phyloP scores from a whole-genome alignment of 2,888 invertebrate species.

The Troglohyphantes excavatus region DNA sequence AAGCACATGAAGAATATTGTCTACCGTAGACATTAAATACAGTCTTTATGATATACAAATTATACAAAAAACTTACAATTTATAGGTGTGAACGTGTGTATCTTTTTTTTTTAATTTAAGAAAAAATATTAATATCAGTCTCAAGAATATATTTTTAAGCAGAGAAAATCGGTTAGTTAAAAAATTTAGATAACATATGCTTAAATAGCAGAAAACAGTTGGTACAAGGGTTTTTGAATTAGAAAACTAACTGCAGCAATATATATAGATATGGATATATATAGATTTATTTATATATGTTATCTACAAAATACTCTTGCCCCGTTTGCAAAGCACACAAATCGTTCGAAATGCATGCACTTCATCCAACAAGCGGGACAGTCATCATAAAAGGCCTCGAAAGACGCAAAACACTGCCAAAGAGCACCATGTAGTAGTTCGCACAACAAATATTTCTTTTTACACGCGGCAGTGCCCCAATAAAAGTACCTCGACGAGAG shows the following conservation, averaged over 20 bases:
- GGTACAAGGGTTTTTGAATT: constrained; percentile 57
- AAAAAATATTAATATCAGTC: constrained; percentile 13
- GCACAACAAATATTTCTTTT: neutral
- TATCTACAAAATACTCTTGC: constrained; percentile 76
- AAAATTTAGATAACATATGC: constrained; percentile 38
- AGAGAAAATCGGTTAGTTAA: constrained; percentile 29
- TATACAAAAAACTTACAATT: neutral
- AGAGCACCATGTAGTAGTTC: constrained; percentile 71
- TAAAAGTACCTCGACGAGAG: too few species aligned
- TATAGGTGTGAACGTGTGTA: neutral
- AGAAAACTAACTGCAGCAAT: constrained; percentile 77
- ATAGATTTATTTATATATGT: constrained; percentile 66
- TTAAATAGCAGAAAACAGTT: constrained; percentile 40
- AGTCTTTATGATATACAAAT: neutral
- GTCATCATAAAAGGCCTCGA: constrained; percentile 70
- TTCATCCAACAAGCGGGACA: constrained; percentile 56
- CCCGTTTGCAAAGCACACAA: constrained; percentile 61
- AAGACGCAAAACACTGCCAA: constrained; percentile 65
- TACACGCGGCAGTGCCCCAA: too few species aligned
- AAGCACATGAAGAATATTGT: neutral
- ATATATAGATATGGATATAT: constrained; percentile 74
- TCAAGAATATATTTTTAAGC: too few species aligned
- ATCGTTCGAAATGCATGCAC: constrained; percentile 39
- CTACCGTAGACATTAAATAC: neutral
- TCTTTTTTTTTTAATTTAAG: constrained; percentile 7